Evolutionary conservation across 2,888 invertebrate species (phyloP).

Genomic region (Sinelater perroti): DNA sequence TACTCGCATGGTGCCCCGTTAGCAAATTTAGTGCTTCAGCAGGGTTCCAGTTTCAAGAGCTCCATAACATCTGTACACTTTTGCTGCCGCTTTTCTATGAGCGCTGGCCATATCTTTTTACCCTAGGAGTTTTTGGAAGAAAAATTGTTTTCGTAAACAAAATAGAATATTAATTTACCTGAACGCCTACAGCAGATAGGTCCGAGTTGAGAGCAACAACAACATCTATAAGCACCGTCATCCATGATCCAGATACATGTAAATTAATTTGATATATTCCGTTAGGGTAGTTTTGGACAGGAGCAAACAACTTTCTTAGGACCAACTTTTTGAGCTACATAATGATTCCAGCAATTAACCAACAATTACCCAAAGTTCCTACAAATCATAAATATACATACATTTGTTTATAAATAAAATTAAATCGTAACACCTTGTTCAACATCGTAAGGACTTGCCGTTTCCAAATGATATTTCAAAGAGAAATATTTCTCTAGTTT

Average conservation of each 20-base stretch:
- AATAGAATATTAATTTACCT: too few relatives aligned
- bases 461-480: too few relatives aligned
- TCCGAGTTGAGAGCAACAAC: conserved; percentile 39
- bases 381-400: conserved; percentile 36
- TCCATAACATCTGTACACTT: conserved; percentile 93
- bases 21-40: conserved; percentile 91
- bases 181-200: too few relatives aligned
- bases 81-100: conserved; percentile 95
- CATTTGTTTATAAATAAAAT: too few relatives aligned
- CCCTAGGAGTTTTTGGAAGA: too few relatives aligned
- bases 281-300: conserved; percentile 74
- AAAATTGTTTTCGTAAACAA: too few relatives aligned
- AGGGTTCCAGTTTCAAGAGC: conserved; percentile 88
- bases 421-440: too few relatives aligned
- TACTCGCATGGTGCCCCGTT: conserved; percentile 95
- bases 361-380: conserved; percentile 91
- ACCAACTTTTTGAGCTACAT: conserved; percentile 93
- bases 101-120: conserved; percentile 93
- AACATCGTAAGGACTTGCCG: too few relatives aligned
- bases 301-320: conserved; percentile 84
- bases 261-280: conserved; percentile 85
- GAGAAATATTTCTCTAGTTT: too few relatives aligned
- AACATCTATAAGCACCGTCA: conserved; percentile 83
- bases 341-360: conserved; percentile 90
- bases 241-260: conserved; percentile 94